Percentiles rank a stretch among this genome's conserved stretches.
Evolutionary conservation across 2,888 invertebrate species (phyloP).

Genomic region (Andrena marginata): DNA sequence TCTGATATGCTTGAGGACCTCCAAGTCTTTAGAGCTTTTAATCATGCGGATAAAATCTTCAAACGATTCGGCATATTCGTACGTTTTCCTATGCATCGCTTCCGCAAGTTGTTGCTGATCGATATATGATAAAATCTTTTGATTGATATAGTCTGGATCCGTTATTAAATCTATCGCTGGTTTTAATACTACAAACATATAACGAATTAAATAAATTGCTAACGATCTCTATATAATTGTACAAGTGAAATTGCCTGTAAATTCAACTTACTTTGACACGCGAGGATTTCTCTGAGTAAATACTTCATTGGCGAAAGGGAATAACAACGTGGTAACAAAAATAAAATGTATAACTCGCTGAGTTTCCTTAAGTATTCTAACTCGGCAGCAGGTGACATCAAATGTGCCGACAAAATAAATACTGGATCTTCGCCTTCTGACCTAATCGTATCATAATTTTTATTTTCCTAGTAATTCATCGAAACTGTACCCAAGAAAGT

Average conservation of each 20-base stretch:
- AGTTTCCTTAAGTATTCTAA: slow-evolving; percentile 92
- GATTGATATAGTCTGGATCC: slow-evolving; percentile 96
- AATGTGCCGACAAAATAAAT: slow-evolving; percentile 91
- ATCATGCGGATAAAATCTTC: slow-evolving; percentile 95
- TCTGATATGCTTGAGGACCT: slow-evolving; percentile 93
- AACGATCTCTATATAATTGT: not conserved
- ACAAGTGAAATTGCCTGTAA: not conserved
- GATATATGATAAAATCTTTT: slow-evolving; percentile 93
- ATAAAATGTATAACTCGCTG: slow-evolving; percentile 93
- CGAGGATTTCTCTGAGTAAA: slow-evolving; percentile 93
- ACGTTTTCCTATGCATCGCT: slow-evolving; percentile 92
- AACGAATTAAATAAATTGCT: slow-evolving; percentile 11
- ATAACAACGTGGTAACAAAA: slow-evolving; percentile 93
- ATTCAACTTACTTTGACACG: slow-evolving; percentile 90
- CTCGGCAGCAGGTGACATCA: slow-evolving; percentile 91
- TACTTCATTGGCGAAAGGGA: slow-evolving; percentile 92
- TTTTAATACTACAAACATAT: slow-evolving; percentile 89
- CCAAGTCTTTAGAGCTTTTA: slow-evolving; percentile 92
- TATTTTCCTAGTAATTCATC: slow-evolving; percentile 1
- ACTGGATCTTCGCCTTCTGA: slow-evolving; percentile 86
- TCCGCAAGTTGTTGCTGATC: slow-evolving; percentile 92
- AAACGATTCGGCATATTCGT: slow-evolving; percentile 95
- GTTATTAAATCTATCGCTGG: slow-evolving; percentile 94
- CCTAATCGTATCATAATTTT: slow-evolving; percentile 62
- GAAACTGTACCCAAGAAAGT: not conserved